Conservation (phyloP, 2,888 invertebrate genomes). For the Heliconius cydno region DNA sequence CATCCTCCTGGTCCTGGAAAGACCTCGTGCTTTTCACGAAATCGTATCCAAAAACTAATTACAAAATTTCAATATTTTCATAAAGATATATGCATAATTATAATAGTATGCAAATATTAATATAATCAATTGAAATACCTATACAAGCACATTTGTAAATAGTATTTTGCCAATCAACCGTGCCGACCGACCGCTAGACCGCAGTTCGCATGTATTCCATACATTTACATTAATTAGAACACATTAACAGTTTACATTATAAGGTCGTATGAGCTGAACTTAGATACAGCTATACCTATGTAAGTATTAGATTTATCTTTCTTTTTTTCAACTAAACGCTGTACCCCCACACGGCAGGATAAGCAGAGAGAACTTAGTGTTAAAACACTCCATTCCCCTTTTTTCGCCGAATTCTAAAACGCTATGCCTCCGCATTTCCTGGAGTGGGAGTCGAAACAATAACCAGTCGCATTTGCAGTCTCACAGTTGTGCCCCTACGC, state of each 20-base stretch:
- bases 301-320: neutral
- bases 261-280: neutral
- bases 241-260: constrained; percentile 39
- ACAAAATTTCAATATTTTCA: no score
- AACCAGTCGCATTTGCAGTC: no score
- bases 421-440: no score
- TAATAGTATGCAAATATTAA: neutral
- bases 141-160: constrained; percentile 31
- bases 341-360: neutral
- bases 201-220: constrained; percentile 49
- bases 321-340: neutral
- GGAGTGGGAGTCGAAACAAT: no score
- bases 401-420: neutral
- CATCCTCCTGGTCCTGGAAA: no score
- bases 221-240: constrained; percentile 49
- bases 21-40: no score
- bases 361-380: neutral
- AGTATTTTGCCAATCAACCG: constrained; percentile 42
- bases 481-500: no score
- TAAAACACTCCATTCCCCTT: neutral
- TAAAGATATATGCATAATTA: neutral
- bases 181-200: constrained; percentile 43
- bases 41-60: no score
- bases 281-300: neutral
- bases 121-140: neutral